Percentiles rank a stretch among this genome's conserved stretches.
phyloP scores from a whole-genome alignment of 2,113 vertebrate species.

The Alectura lathami region DNA sequence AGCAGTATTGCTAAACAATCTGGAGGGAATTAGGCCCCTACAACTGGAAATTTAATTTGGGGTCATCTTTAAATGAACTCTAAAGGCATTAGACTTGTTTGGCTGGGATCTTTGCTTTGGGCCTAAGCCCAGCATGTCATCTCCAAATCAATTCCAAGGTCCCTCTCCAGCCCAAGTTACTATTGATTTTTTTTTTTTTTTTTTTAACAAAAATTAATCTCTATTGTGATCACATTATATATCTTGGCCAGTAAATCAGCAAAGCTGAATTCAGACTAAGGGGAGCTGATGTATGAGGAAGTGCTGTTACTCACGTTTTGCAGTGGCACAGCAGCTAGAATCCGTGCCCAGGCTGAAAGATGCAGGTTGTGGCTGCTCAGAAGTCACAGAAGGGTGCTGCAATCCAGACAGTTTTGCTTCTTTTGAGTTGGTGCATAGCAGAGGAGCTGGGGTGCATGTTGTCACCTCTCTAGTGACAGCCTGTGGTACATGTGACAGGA shows the following conservation, averaged over 20 bases:
- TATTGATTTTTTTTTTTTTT: conserved; percentile 37
- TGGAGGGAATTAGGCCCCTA: conserved; percentile 24
- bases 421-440: rapidly evolving
- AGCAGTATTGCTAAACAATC: conserved; percentile 49
- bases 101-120: conserved; percentile 34
- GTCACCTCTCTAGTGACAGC: neutral
- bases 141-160: conserved; percentile 60
- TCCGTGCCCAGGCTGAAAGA: neutral
- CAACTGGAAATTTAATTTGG: conserved; percentile 63
- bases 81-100: conserved; percentile 55
- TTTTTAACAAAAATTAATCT: conserved; percentile 45
- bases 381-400: rapidly evolving
- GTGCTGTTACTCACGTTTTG: neutral
- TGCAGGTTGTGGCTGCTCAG: neutral
- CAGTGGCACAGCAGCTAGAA: neutral
- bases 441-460: rapidly evolving
- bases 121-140: conserved; percentile 45
- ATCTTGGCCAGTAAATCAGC: neutral
- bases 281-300: neutral
- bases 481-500: neutral
- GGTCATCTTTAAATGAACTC: conserved; percentile 63
- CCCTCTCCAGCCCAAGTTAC: conserved; percentile 23
- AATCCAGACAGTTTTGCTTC: neutral
- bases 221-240: neutral
- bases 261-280: neutral